These are phyloP conservation scores for Climacteris rufus DNA, from an alignment of 2,113 vertebrate species.

Conservation along the genomic window DNA sequence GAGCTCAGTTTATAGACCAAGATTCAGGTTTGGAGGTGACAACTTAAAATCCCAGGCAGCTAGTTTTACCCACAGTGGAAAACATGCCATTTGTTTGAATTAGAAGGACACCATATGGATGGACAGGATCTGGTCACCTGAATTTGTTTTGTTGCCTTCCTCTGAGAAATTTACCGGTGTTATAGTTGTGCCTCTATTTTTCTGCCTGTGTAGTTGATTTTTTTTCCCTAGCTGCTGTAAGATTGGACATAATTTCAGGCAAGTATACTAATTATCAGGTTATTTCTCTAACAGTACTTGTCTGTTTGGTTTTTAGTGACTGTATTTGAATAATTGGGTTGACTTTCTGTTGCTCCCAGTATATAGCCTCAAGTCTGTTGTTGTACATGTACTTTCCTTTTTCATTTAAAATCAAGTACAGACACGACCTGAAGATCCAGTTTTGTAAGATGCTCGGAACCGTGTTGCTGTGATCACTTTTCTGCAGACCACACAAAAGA, in stretches of 20 bases:
- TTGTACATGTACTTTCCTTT: background rate
- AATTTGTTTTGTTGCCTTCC: background rate
- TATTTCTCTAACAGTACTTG: background rate
- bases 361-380: background rate
- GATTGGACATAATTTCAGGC: background rate
- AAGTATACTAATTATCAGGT: background rate
- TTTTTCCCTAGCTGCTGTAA: background rate
- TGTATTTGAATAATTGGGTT: conserved; percentile 37
- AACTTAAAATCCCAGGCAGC: background rate
- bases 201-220: background rate
- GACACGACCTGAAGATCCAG: conserved; percentile 45
- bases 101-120: background rate
- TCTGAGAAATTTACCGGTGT: background rate
- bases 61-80: background rate
- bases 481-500: background rate
- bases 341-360: background rate
- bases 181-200: background rate
- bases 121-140: background rate
- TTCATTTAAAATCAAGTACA: background rate
- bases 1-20: background rate
- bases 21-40: background rate
- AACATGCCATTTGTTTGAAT: background rate
- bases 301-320: background rate
- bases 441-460: conserved; percentile 36
- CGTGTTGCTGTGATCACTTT: background rate